These are phyloP conservation scores for Psettodes erumei DNA, from an alignment of 2,113 vertebrate genomes.

Conservation along the genomic window DNA sequence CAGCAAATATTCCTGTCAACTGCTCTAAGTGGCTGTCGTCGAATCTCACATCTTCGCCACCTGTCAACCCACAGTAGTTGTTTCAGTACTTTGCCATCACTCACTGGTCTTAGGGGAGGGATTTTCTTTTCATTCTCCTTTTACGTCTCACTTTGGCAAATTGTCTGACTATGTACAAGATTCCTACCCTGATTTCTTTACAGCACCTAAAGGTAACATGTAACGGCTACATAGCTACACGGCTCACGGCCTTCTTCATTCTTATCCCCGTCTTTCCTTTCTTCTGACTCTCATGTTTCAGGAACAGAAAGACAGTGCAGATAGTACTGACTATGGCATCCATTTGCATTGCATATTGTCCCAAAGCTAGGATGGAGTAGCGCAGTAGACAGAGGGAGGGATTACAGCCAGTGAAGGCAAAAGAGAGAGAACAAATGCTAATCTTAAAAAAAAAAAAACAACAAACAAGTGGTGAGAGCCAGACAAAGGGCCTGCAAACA, in stretches of 20 bases:
- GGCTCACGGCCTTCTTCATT: not conserved
- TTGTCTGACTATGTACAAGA: not conserved
- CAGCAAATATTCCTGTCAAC: not conserved
- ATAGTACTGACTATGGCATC: slow-evolving; percentile 24
- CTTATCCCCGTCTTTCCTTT: not conserved
- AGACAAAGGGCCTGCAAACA: slow-evolving; percentile 46
- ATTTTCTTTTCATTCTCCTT: slow-evolving; percentile 1
- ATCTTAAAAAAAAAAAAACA: slow-evolving; percentile 45
- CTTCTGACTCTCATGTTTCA: slow-evolving; percentile 8
- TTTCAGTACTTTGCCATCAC: slow-evolving; percentile 11
- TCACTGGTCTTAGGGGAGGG: not conserved
- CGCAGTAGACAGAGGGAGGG: slow-evolving; percentile 6
- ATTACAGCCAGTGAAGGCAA: slow-evolving; percentile 36
- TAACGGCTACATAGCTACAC: not conserved
- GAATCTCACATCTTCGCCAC: slow-evolving; percentile 1
- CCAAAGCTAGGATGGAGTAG: slow-evolving; percentile 22
- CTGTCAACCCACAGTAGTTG: slow-evolving; percentile 3
- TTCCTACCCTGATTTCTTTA: not conserved
- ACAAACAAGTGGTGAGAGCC: slow-evolving; percentile 27
- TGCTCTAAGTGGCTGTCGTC: not conserved
- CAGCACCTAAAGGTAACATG: not conserved
- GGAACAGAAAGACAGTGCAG: slow-evolving; percentile 4
- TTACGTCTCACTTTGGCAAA: not conserved
- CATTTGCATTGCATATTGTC: slow-evolving; percentile 39
- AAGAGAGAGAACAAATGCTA: slow-evolving; percentile 41